phyloP scores from a whole-genome alignment of 2,888 invertebrate genomes.

The Philopedon plagiatum region DNA sequence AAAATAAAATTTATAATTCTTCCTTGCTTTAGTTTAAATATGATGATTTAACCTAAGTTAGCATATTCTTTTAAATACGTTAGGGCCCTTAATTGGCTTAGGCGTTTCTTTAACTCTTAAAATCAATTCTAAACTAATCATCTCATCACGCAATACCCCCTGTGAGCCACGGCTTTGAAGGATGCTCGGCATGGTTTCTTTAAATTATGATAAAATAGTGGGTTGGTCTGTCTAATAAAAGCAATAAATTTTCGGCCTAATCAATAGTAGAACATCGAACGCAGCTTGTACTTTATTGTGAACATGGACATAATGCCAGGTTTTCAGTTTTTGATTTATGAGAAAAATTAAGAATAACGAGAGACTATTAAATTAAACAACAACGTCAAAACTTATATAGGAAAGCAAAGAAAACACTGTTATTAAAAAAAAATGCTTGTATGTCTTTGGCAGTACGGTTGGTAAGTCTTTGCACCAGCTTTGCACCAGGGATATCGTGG shows the following conservation, averaged over 20 bases:
- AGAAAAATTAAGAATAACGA: neutral
- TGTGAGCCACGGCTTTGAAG: slow-evolving; percentile 7
- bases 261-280: slow-evolving; percentile 37
- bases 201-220: slow-evolving; percentile 49
- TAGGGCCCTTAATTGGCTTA: neutral
- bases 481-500: too few species aligned
- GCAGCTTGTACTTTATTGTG: slow-evolving; percentile 10
- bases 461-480: too few species aligned
- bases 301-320: slow-evolving; percentile 5
- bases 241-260: slow-evolving; percentile 42
- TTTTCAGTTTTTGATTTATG: slow-evolving; percentile 8
- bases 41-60: neutral
- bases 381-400: neutral
- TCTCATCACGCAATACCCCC: slow-evolving; percentile 39
- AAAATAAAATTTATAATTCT: too few species aligned
- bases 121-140: slow-evolving; percentile 37
- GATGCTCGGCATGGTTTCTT: slow-evolving; percentile 41
- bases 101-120: slow-evolving; percentile 21
- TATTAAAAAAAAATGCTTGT: too few species aligned
- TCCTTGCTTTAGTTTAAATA: too few species aligned
- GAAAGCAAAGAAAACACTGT: neutral
- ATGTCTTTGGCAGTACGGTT: too few species aligned
- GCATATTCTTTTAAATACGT: neutral
- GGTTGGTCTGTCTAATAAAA: slow-evolving; percentile 40
- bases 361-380: neutral